phyloP scores from a whole-genome alignment of 2,797 vertebrate genomes.

The Todus mexicanus region DNA sequence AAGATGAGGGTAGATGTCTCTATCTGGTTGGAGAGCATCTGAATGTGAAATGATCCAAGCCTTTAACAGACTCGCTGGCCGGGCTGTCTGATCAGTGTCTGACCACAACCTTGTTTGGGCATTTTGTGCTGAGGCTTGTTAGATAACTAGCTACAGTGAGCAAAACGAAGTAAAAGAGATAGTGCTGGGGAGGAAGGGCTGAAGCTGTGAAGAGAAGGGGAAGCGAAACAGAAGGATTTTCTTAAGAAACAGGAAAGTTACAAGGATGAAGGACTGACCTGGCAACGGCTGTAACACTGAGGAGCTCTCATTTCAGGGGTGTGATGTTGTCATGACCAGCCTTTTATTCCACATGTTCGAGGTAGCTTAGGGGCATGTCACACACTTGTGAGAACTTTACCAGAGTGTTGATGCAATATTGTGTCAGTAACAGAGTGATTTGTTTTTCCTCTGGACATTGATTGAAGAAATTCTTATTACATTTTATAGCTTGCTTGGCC shows the following conservation, averaged over 20 bases:
- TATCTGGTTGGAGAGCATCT: conserved; percentile 15
- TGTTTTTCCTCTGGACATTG: conserved; percentile 81
- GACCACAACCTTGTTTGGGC: conserved; percentile 16
- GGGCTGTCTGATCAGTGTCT: conserved; percentile 9
- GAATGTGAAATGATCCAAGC: conserved; percentile 1
- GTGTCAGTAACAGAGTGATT: conserved; percentile 76
- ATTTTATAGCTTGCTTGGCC: conserved; percentile 79
- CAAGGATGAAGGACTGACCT: conserved; percentile 44
- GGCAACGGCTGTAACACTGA: conserved; percentile 48
- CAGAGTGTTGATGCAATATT: conserved; percentile 72
- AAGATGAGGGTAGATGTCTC: background rate
- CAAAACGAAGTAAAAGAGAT: background rate
- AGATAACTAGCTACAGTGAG: background rate
- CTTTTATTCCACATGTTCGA: conserved; percentile 25
- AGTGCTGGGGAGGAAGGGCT: background rate
- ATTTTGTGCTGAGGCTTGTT: conserved; percentile 31
- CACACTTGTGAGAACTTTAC: conserved; percentile 74
- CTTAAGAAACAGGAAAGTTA: conserved; percentile 34
- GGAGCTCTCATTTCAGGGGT: background rate
- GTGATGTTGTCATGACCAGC: background rate
- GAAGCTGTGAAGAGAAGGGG: background rate
- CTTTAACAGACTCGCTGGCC: background rate
- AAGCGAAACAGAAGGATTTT: conserved; percentile 13
- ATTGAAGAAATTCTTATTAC: conserved; percentile 83
- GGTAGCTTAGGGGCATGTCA: conserved; percentile 72